Conservation (phyloP, 1,140 invertebrate genomes). For the Dreissena rostriformis region DNA sequence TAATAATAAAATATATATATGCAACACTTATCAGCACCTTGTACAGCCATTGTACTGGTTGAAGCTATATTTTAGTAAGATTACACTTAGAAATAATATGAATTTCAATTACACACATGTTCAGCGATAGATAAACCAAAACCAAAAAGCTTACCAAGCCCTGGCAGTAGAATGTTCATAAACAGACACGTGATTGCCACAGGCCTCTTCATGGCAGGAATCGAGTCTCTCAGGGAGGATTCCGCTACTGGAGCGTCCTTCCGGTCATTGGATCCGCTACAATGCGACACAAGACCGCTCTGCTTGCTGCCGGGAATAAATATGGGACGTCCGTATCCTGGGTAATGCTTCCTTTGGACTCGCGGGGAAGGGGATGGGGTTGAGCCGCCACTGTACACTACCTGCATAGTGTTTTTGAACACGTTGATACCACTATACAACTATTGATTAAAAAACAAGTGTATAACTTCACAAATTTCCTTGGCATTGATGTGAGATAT, state of each 20-base stretch:
- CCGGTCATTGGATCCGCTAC: slow-evolving; percentile 61
- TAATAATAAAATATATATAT: too few species aligned
- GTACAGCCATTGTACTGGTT: too few species aligned
- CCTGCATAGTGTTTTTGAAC: slow-evolving; percentile 63
- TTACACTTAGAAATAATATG: too few species aligned
- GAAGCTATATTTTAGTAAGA: too few species aligned
- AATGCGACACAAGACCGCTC: slow-evolving; percentile 12
- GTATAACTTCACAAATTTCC: too few species aligned
- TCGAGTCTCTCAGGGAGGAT: slow-evolving; percentile 75
- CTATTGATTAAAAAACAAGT: too few species aligned
- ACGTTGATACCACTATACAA: too few species aligned
- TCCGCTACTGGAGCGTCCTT: slow-evolving; percentile 62
- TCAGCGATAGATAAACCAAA: too few species aligned
- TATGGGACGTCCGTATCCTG: slow-evolving; percentile 71
- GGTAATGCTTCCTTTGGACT: slow-evolving; percentile 65
- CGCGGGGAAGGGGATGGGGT: slow-evolving; percentile 74
- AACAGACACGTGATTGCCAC: slow-evolving; percentile 81
- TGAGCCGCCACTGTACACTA: slow-evolving; percentile 75
- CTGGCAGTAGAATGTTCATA: slow-evolving; percentile 82
- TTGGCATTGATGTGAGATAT: too few species aligned
- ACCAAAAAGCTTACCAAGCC: slow-evolving; percentile 80
- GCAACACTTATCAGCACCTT: too few species aligned
- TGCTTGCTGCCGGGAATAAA: slow-evolving; percentile 67
- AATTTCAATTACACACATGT: too few species aligned
- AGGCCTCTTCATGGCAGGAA: slow-evolving; percentile 82